Base-by-base conservation (phyloP, 1,140 invertebrate genomes). In the Pseudomyrmex dendroicus region DNA sequence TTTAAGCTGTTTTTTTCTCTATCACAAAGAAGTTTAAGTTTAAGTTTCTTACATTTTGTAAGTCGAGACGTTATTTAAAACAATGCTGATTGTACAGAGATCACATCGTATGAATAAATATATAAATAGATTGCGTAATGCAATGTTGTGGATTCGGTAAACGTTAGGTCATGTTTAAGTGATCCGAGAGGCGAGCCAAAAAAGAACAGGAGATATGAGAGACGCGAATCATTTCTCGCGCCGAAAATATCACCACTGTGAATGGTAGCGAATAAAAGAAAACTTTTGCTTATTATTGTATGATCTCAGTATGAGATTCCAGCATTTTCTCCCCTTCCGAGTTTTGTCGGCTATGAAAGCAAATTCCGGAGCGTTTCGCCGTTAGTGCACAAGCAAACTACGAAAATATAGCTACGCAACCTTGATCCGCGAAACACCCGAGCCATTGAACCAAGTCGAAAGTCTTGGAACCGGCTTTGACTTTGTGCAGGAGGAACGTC, bases 201-300 rank as follows among this genome's bases (percentile, higher is more conserved):
- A 77, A 68, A 68, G 44, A 52, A 7, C n/a, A 44, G n/a, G 15
- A 25, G 15, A 25, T 35, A 1, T 2, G 10, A 17, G 15, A 50
- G 62, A 44, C 13, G n/a, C 1, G 8, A 35, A 8, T 54, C n/a
- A 5, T 20, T 67, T 22, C 62, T 66, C n/a, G 50, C 35, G 48
- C 54, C 20, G 20, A 25, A 57, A 78, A 78, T 78, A 70, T 17
- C 20, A 10, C 9, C 2, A 52, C 35, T n/a, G 73, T 56, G 50
- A 54, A 67, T n/a, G 22, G 13, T 17, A 20, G 9, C 25, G 20
- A 15, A 2, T 56, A 44, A 82, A 84, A 73, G 9, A 3, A 3
- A 68, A 73, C n/a, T 56, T 61, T 67, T 86, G 76, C 10, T 78
- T 78, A 78, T 78, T 78, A 78, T 70, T 68, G 10, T 35, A 63